Conservation (phyloP, 2,888 invertebrate genomes). For the Antheraea yamamai region DNA sequence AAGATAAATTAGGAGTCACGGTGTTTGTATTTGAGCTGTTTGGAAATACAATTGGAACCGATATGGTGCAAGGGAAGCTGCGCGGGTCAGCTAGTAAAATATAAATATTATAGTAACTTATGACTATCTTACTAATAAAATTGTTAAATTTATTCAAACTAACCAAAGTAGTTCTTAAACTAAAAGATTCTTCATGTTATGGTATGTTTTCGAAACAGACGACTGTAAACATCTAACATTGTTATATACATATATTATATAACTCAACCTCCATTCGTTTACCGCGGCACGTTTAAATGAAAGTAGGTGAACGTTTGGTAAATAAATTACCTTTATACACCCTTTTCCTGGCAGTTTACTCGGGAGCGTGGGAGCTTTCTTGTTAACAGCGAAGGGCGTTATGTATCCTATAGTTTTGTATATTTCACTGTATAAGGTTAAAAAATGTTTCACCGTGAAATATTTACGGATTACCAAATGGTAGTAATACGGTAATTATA, state of each 20-base stretch:
- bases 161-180: too few relatives aligned
- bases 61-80: too few relatives aligned
- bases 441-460: too few relatives aligned
- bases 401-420: not conserved
- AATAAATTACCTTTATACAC: conserved; percentile 11
- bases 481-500: too few relatives aligned
- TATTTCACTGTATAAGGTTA: not conserved
- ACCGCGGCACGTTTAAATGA: conserved; percentile 1
- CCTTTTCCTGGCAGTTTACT: conserved; percentile 9
- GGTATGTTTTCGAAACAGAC: not conserved
- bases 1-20: too few relatives aligned
- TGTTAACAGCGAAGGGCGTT: not conserved
- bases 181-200: not conserved
- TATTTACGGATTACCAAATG: too few relatives aligned
- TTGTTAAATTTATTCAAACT: too few relatives aligned
- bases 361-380: conserved; percentile 4
- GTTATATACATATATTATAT: not conserved
- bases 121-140: too few relatives aligned
- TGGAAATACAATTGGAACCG: too few relatives aligned
- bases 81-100: too few relatives aligned
- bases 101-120: too few relatives aligned
- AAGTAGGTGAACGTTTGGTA: conserved; percentile 7
- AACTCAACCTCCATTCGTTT: not conserved
- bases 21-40: too few relatives aligned
- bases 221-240: not conserved